phyloP scores from a whole-genome alignment of 2,797 vertebrate genomes.

The Rhabdomys pumilio region DNA sequence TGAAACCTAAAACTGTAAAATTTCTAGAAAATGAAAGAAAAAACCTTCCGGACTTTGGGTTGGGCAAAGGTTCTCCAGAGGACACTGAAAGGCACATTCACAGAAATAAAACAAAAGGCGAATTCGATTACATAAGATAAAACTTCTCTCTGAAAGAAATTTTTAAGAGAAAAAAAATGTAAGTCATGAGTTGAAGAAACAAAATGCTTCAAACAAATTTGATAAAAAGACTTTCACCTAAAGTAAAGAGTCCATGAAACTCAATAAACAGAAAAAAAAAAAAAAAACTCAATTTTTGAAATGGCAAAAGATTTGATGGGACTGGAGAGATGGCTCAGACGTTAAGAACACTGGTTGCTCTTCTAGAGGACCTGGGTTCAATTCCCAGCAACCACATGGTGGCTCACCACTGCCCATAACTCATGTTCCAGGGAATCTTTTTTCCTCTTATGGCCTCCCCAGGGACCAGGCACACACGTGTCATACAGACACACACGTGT shows the following conservation, averaged over 20 bases:
- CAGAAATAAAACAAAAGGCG: background rate
- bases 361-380: background rate
- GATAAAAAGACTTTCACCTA: background rate
- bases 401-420: background rate
- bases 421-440: background rate
- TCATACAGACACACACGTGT: background rate
- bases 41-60: background rate
- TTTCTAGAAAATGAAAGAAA: background rate
- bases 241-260: background rate
- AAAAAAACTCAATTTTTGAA: background rate
- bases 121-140: background rate
- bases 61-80: background rate
- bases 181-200: background rate
- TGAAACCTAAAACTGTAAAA: conserved; percentile 6
- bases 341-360: background rate
- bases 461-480: background rate
- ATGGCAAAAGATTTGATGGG: background rate
- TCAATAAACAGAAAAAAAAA: background rate
- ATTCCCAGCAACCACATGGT: background rate
- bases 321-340: background rate
- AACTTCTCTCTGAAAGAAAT: background rate
- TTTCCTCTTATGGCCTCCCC: background rate
- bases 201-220: conserved; percentile 49
- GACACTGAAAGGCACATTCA: background rate
- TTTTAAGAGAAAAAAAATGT: background rate